Conservation (phyloP, 2,888 invertebrate genomes). For the Creontiades dilutus region DNA sequence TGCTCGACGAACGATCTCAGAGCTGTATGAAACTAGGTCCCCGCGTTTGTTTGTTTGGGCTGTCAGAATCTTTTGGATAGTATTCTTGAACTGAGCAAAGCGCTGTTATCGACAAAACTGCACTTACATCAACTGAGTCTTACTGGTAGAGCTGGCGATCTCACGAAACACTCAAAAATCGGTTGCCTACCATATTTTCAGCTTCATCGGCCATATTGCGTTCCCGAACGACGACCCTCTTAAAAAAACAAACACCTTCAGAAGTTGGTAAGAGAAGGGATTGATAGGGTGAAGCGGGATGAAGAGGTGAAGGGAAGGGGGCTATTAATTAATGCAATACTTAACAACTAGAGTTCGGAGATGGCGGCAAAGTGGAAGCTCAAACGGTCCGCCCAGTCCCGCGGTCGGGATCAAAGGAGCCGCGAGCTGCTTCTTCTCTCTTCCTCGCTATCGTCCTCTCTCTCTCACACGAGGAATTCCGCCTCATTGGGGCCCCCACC, state of each 20-base stretch:
- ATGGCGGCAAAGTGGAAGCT: constrained; percentile 67
- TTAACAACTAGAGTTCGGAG: constrained; percentile 69
- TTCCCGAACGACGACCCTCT: constrained; percentile 13
- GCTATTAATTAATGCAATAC: constrained; percentile 72
- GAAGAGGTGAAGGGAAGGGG: constrained; percentile 16
- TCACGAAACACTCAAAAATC: not conserved
- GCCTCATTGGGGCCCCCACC: constrained; percentile 41
- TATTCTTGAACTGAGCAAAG: too few species aligned
- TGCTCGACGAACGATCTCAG: too few species aligned
- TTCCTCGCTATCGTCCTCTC: constrained; percentile 3
- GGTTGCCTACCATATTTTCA: not conserved
- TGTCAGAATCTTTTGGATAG: too few species aligned
- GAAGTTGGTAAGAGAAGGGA: not conserved
- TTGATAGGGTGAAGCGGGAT: not conserved
- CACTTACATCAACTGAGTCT: too few species aligned
- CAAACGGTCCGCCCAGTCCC: constrained; percentile 52
- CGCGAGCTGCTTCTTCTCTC: constrained; percentile 52
- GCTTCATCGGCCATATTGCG: constrained; percentile 8
- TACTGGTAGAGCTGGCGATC: too few species aligned
- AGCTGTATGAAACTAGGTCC: too few species aligned
- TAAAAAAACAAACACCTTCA: not conserved
- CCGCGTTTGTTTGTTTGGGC: too few species aligned
- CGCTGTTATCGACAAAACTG: too few species aligned
- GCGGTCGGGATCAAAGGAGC: constrained; percentile 44
- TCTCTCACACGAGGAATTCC: constrained; percentile 52